These are phyloP conservation scores for Rattus norvegicus DNA, from an alignment of 2,113 vertebrate species.

Conservation along the genomic window GRCr8 NC_086027.1:112659501-112660000, in stretches of 20 bases:
- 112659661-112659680: not conserved
- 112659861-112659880: not conserved
- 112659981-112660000: not conserved
- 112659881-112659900: not conserved
- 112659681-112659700: not conserved
- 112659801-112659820: not conserved
- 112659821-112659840: conserved; percentile 40
- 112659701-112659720: not conserved
- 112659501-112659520: not conserved
- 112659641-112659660: not conserved
- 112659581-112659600: too few species aligned
- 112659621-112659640: not conserved
- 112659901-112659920: not conserved
- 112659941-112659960: not conserved
- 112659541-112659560: too few species aligned
- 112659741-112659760: not conserved
- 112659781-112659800: not conserved
- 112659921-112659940: not conserved
- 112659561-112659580: too few species aligned
- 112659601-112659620: too few species aligned
- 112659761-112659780: conserved; percentile 14
- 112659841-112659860: not conserved
- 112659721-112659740: not conserved
- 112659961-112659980: not conserved
- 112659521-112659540: too few species aligned